Evolutionary conservation across 2,797 vertebrate species (phyloP).

Genomic region (Melanotaenia maccullochi): DNA sequence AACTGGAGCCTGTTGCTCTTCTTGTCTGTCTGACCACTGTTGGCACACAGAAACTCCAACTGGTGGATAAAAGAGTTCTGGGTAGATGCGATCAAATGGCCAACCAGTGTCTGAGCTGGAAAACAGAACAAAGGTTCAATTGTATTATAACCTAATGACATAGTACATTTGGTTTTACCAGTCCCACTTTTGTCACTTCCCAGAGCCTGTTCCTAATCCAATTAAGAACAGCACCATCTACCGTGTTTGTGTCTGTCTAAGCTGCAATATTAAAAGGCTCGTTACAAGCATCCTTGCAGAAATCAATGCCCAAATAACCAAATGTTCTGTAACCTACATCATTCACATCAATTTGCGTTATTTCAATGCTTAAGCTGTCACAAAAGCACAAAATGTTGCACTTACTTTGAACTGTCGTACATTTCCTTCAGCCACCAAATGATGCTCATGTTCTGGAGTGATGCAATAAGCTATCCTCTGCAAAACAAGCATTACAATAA

Average conservation of each 20-base stretch:
- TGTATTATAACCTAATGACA: slow-evolving; percentile 5
- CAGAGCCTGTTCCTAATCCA: not conserved
- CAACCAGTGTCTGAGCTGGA: slow-evolving; percentile 94
- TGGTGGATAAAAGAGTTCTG: slow-evolving; percentile 45
- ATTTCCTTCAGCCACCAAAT: slow-evolving; percentile 91
- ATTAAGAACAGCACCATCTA: too few relatives aligned
- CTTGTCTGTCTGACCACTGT: slow-evolving; percentile 36
- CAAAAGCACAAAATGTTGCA: not conserved
- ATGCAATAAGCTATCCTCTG: slow-evolving; percentile 97
- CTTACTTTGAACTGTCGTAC: slow-evolving; percentile 94
- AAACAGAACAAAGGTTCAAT: slow-evolving; percentile 37
- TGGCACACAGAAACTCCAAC: slow-evolving; percentile 60
- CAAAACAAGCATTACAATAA: slow-evolving; percentile 44
- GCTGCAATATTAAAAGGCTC: not conserved
- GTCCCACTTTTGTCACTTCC: not conserved
- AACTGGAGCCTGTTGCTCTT: slow-evolving; percentile 42
- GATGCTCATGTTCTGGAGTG: slow-evolving; percentile 95
- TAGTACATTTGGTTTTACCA: not conserved
- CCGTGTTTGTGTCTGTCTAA: not conserved
- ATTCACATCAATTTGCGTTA: not conserved
- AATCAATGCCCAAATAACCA: not conserved
- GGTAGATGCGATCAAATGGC: slow-evolving; percentile 85
- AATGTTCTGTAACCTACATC: not conserved
- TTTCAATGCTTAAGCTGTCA: not conserved
- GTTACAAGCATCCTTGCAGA: not conserved